Evolutionary conservation across 2,113 vertebrate genomes (phyloP).

Genomic region (Protobothrops flavoviridis): DNA sequence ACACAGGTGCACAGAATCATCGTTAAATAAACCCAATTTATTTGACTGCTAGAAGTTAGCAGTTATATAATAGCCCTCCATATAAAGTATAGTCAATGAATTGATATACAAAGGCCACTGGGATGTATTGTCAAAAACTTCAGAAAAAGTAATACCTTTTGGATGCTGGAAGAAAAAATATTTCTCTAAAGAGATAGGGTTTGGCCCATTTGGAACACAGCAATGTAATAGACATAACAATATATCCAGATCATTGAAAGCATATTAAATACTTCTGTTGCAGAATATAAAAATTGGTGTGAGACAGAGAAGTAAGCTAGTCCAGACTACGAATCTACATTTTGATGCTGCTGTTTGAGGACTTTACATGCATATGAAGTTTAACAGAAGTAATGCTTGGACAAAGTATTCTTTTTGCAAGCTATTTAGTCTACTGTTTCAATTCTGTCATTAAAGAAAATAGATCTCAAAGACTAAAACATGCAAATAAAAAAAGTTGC

Average conservation of each 20-base stretch:
- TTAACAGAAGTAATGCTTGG: conserved; percentile 21
- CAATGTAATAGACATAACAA: conserved; percentile 57
- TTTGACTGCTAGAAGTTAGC: background rate
- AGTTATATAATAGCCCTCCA: background rate
- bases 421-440: conserved; percentile 10
- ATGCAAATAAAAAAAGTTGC: background rate
- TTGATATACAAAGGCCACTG: background rate
- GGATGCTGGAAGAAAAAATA: conserved; percentile 27
- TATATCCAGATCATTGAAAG: conserved; percentile 53
- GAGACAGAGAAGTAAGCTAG: conserved; percentile 47
- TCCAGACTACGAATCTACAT: conserved; percentile 25
- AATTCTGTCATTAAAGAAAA: conserved; percentile 15
- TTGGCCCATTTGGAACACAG: conserved; percentile 25
- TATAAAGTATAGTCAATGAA: background rate
- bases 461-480: background rate
- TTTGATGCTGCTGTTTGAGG: conserved; percentile 26
- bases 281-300: conserved; percentile 55
- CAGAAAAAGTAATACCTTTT: conserved; percentile 21
- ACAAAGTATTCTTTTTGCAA: conserved; percentile 53
- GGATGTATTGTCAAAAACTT: conserved; percentile 6
- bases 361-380: background rate
- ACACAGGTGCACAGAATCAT: background rate
- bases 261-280: conserved; percentile 53
- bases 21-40: background rate
- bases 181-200: conserved; percentile 38